Base-by-base conservation (phyloP, 2,888 invertebrate genomes). In the Augochlorella aurata region DNA sequence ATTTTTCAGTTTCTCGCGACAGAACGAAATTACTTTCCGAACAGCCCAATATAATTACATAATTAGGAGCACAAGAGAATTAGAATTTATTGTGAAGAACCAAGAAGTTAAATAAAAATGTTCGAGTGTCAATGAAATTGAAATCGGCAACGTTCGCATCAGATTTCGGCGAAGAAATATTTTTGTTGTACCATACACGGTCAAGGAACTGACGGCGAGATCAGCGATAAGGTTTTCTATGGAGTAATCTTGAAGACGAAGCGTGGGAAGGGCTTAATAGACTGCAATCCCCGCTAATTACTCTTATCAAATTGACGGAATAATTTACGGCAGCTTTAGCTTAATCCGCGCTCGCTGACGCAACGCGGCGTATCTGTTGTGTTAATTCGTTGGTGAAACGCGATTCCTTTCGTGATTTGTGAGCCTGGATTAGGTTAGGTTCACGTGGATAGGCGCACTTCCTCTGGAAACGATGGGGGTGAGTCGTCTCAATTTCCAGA, bases 301-400 rank as follows among this genome's bases (percentile, higher is more conserved):
- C 81, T 74, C 63, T 74, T 79, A 79, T 81, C 81, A 74, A 71
- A 71, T 81, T 68, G 67, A 29, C 79, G 54, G 79, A 47, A 72
- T 79, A 81, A 81, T 81, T 79, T 79, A 81, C 63, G 63, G 52
- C 47, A 67, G 74, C 54, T 71, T 79, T 72, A 72, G 74, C 68
- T 54, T 79, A 81, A 79, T 74, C 74, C 79, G 2, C 12, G 61
- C 12, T 29, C 8, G 18, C 52, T 63, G 71, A 74, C 67, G 21
- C 21, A 70, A 63, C n/a, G 61, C 52, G 16, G 1, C 18, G 58
- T 78, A 78, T 74, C 67, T 52, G 24, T 61, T 66, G 18, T 16
- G 44, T 49, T 67, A 71, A 79, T 67, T 45, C 68, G 70, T 69
- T n/a, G 38, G 63, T 12, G 50, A 77, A 54, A 50, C 16, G 7